Evolutionary conservation across 2,888 invertebrate species (phyloP).

Genomic region (Lymantria dispar): DNA sequence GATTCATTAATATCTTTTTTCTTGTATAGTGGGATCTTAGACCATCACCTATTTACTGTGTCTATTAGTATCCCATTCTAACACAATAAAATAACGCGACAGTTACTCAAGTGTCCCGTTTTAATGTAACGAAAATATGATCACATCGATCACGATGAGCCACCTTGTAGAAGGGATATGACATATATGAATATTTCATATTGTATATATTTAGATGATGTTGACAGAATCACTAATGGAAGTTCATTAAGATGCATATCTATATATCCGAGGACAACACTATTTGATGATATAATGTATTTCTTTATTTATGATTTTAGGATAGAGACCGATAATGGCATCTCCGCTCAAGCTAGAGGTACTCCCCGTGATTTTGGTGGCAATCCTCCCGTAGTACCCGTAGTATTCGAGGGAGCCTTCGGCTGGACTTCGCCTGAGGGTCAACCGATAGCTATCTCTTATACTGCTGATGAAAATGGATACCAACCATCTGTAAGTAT

Average conservation of each 20-base stretch:
- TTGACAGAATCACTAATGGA: not conserved
- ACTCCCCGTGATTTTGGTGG: conserved; percentile 76
- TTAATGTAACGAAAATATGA: too few relatives aligned
- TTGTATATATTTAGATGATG: not conserved
- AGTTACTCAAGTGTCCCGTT: too few relatives aligned
- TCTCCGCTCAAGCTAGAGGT: conserved; percentile 82
- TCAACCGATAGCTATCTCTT: conserved; percentile 77
- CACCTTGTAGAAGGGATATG: too few relatives aligned
- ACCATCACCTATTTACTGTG: too few relatives aligned
- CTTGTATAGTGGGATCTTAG: too few relatives aligned
- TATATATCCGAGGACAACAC: not conserved
- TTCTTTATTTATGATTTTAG: conserved; percentile 43
- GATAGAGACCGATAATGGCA: conserved; percentile 84
- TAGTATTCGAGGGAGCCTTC: conserved; percentile 78
- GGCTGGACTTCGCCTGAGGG: conserved; percentile 85
- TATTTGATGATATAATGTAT: not conserved
- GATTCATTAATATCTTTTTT: too few relatives aligned
- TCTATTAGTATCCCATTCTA: too few relatives aligned
- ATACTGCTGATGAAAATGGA: conserved; percentile 87
- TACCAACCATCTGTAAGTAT: conserved; percentile 82
- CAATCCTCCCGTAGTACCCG: conserved; percentile 56
- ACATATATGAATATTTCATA: too few relatives aligned
- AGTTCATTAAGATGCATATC: not conserved
- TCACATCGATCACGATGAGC: too few relatives aligned
- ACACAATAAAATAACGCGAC: too few relatives aligned